Percentiles rank a stretch among this genome's conserved stretches.
Evolutionary conservation across 2,888 invertebrate genomes (phyloP).

Genomic region (Leptinotarsa rubiginosa): DNA sequence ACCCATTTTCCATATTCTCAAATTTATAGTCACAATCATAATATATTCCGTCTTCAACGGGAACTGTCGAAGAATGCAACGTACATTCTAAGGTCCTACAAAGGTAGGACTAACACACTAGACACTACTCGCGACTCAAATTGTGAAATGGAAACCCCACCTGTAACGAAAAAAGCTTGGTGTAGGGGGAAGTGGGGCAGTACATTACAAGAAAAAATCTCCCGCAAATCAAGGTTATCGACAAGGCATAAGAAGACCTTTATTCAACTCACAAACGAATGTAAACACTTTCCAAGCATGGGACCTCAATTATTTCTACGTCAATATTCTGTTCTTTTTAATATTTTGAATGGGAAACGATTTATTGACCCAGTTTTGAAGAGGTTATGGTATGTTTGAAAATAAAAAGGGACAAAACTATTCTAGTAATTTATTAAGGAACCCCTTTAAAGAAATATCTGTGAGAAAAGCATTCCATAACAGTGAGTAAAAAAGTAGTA

Average conservation of each 20-base stretch:
- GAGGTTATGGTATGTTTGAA: too few relatives aligned
- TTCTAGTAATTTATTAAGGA: too few relatives aligned
- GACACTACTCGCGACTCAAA: slow-evolving; percentile 11
- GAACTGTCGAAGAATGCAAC: not conserved
- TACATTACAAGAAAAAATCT: not conserved
- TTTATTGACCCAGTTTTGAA: too few relatives aligned
- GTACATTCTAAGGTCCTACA: not conserved
- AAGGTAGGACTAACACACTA: not conserved
- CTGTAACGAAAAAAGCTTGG: slow-evolving; percentile 40
- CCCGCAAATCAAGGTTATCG: not conserved
- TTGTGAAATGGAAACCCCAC: slow-evolving; percentile 46
- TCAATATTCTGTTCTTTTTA: too few relatives aligned
- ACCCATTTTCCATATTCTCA: too few relatives aligned
- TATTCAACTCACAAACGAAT: not conserved
- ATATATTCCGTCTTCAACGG: not conserved
- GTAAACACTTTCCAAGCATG: not conserved
- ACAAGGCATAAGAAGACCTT: not conserved
- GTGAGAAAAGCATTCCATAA: too few relatives aligned
- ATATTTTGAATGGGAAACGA: too few relatives aligned
- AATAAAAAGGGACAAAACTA: too few relatives aligned
- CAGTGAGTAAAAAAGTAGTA: too few relatives aligned
- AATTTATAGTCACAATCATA: too few relatives aligned
- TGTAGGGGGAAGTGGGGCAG: slow-evolving; percentile 26
- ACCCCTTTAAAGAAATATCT: too few relatives aligned
- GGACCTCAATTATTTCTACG: too few relatives aligned